Conservation (phyloP, 2,797 vertebrate species). For the Melanogrammus aeglefinus region DNA sequence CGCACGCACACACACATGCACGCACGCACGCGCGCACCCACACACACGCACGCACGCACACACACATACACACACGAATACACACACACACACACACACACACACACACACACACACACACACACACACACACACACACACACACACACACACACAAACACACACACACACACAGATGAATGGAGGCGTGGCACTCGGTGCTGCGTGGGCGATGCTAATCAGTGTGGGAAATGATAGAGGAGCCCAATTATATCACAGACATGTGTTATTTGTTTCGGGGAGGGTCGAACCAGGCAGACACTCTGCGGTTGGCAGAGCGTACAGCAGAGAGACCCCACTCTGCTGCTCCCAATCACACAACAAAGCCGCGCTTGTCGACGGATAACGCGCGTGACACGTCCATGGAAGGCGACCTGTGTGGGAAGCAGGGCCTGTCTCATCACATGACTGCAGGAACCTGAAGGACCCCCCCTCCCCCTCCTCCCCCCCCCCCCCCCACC, state of each 20-base stretch:
- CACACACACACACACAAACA: conserved; percentile 12
- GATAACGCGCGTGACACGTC: not conserved
- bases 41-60: too few species aligned
- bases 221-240: not conserved
- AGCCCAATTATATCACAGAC: not conserved
- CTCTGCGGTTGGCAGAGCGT: not conserved
- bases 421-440: not conserved
- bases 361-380: not conserved
- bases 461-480: conserved; percentile 7
- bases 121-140: not conserved
- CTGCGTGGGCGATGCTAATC: not conserved
- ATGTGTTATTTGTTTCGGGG: not conserved
- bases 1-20: not conserved
- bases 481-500: conserved; percentile 18
- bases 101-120: too few species aligned
- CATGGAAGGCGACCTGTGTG: not conserved
- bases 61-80: too few species aligned
- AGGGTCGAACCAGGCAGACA: not conserved
- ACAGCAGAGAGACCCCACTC: not conserved
- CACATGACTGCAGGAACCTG: not conserved
- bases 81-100: too few species aligned
- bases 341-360: not conserved
- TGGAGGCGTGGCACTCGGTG: not conserved
- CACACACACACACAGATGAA: not conserved
- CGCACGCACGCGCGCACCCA: too few species aligned